These are phyloP conservation scores for Galaxea fascicularis DNA, from an alignment of 92 coral and sea anemone genomes.

Conservation along the genomic window DNA sequence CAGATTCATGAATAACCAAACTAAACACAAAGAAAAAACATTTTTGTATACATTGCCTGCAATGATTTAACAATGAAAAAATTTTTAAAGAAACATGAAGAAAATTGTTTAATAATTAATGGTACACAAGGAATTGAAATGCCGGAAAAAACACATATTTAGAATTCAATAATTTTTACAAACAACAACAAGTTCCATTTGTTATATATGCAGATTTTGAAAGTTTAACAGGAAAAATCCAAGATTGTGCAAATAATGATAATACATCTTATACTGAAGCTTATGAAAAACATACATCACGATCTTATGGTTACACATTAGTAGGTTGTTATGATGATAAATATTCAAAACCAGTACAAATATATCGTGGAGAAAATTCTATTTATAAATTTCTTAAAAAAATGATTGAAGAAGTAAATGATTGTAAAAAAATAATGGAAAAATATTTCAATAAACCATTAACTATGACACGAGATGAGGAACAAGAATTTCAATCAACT, in stretches of 20 bases:
- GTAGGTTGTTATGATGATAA: slow-evolving; percentile 30
- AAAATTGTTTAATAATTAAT: not conserved
- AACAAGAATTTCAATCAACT: no score
- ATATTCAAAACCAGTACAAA: no score
- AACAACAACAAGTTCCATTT: not conserved
- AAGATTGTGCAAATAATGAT: not conserved
- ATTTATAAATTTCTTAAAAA: no score
- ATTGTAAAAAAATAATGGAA: not conserved
- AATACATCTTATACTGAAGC: not conserved
- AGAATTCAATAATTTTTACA: slow-evolving; percentile 7
- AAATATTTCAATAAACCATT: not conserved
- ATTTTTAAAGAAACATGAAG: not conserved
- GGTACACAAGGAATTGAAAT: not conserved
- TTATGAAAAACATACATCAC: slow-evolving; percentile 24
- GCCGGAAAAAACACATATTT: not conserved
- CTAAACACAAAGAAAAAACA: slow-evolving; percentile 23
- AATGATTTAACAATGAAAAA: slow-evolving; percentile 6
- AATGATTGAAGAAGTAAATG: no score
- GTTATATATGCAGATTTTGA: not conserved
- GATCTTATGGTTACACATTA: slow-evolving; percentile 33
- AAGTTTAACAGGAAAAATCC: not conserved
- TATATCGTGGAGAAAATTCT: no score
- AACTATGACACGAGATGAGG: no score
- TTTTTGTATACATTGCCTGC: slow-evolving; percentile 33
- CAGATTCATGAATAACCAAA: not conserved